A percentile compares a stretch with the other conserved stretches of the same genome.
phyloP scores from a whole-genome alignment of 2,888 invertebrate genomes.

The Fragum sueziense region DNA sequence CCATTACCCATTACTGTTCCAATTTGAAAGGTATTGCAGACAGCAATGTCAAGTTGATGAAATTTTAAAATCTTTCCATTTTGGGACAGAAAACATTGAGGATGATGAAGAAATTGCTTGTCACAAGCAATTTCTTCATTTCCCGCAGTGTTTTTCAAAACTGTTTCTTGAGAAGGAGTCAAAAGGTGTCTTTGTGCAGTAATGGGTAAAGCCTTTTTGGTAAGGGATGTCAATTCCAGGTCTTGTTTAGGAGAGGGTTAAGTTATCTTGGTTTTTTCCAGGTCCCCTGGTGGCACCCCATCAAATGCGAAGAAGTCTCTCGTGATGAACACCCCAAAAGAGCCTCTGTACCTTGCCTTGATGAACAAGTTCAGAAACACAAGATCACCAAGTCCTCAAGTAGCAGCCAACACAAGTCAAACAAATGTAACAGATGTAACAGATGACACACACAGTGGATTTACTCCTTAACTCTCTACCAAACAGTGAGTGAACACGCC shows the following conservation, averaged over 20 bases:
- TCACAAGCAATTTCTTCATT: background rate
- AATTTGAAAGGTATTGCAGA: too few species aligned
- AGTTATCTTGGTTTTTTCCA: too few species aligned
- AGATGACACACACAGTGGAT: slow-evolving; percentile 33
- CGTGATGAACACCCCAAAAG: slow-evolving; percentile 45
- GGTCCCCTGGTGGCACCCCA: slow-evolving; percentile 74
- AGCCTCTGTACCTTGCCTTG: slow-evolving; percentile 72
- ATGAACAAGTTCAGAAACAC: slow-evolving; percentile 74
- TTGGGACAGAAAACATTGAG: background rate
- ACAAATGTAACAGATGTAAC: background rate
- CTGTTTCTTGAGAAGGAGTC: too few species aligned
- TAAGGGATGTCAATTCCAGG: too few species aligned
- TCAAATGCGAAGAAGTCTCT: slow-evolving; percentile 34
- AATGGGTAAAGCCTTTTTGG: too few species aligned
- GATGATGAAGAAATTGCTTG: background rate
- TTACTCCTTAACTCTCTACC: slow-evolving; percentile 52
- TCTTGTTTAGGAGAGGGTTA: too few species aligned
- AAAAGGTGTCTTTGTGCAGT: too few species aligned
- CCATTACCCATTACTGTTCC: too few species aligned
- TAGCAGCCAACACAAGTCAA: slow-evolving; percentile 28
- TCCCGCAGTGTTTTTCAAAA: too few species aligned
- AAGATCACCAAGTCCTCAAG: slow-evolving; percentile 70
- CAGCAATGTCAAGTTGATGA: too few species aligned
- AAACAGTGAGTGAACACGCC: slow-evolving; percentile 35
- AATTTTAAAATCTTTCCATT: background rate